Evolutionary conservation across 1,140 invertebrate genomes (phyloP), one percentile per base, ranked within the genome.

Genomic region (Saccostrea glomerata): DNA sequence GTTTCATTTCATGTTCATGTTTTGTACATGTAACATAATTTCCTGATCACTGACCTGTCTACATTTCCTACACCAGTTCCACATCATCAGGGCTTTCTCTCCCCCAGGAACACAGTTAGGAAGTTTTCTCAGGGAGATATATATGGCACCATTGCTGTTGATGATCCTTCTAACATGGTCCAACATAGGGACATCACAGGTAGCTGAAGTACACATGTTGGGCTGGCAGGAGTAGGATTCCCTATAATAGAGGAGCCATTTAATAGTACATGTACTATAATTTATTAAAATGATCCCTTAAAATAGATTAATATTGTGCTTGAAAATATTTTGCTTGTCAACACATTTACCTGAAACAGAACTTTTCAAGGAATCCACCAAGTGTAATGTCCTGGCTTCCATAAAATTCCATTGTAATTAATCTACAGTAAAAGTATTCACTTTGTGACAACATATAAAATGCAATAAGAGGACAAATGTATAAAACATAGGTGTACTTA

Each of bases 341-440:
- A 47, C 9, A n/a, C 56, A 17, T 96, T 20, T 96, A 96, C 89
- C 97, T 96, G 93, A 98, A 98, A 94, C 98, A 99, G 93, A 98
- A 99, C 83, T 97, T 96, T 94, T 99, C 98, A 2, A 99, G 95
- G 94, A 99, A 99, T 89, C 97, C 97, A 66, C 98, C 99, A 6
- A 99, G 94, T 5, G 98, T 97, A 88, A 99, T 99, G 94, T 99
- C 99, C 92, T 98, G 98, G 23, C 96, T 96, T 0, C 98, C 98
- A 95, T 99, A 99, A 94, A 99, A 97, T 90, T 98, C 97, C 98
- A 99, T 99, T 83, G 97, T 97, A 0, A 98, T 97, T 25, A 98
- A 96, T 97, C 97, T 97, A 92, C 63, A 92, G 84, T 54, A 47
- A 23, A 84, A 84, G 11, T 36, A 17, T 25, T 15, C 15, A 30